Base-by-base conservation (phyloP, 2,797 vertebrate species). In the Pyrrhura leucotis region DNA sequence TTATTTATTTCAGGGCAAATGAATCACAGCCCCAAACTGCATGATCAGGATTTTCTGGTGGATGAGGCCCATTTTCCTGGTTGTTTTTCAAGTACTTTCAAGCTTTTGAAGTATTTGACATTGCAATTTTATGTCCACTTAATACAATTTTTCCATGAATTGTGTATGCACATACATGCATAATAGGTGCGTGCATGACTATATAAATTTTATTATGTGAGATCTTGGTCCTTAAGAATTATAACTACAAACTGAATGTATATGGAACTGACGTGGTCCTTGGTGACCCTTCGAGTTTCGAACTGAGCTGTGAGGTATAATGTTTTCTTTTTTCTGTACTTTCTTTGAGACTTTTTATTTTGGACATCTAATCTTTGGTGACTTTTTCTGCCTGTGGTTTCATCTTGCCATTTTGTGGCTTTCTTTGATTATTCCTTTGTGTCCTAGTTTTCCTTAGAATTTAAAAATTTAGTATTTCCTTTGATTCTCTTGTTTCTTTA, bases 1-100 rank as follows among this genome's bases (percentile, higher is more conserved):
- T 96, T 96, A 84, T 93, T 96, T 97, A 93, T 94, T 96, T 95
- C 89, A 65, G 29, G 83, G 79, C 59, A 85, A 94, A 74, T 91
- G 93, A 96, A 93, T 97, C 93, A 88, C 69, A 91, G 53, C 76
- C 61, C 7, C 3, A 83, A 93, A 69, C 58, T 87, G 77, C 80
- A 59, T 4, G 65, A 84, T 89, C 65, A 75, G 88, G 91, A 40
- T 65, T 87, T 88, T 83, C 77, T 83, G 76, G 91, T 89, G 79
- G 45, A 78, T 81, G 65, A 91, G 85, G 39, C 85, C 53, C 62
- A 50, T 58, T 95, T 91, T 10, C 29, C 62, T 95, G 76, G 69
- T 80, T 86, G 56, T 51, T 94, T 89, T 83, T 62, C 78, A 83
- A 58, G n/a, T 58, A 58, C n/a, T 35, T 58, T 21, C n/a, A 47